phyloP scores from a whole-genome alignment of 2,797 vertebrate species.

The Chelidonichthys spinosus region DNA sequence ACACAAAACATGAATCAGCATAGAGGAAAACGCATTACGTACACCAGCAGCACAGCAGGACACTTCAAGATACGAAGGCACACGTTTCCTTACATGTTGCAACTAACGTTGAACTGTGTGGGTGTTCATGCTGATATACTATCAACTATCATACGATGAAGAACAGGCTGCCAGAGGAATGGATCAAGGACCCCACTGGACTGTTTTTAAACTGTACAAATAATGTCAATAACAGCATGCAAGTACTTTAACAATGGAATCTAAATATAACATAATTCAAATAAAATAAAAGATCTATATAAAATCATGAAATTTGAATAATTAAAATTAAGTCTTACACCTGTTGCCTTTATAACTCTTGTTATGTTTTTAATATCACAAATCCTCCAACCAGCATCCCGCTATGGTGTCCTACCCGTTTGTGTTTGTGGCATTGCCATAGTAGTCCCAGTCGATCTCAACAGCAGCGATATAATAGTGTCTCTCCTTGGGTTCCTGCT shows the following conservation, averaged over 20 bases:
- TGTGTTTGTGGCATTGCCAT: constrained; percentile 49
- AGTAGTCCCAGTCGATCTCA: constrained; percentile 84
- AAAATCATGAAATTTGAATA: constrained; percentile 5
- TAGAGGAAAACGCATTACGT: not conserved
- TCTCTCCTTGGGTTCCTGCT: constrained; percentile 69
- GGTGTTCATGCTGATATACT: not conserved
- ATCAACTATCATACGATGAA: not conserved
- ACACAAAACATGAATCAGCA: constrained; percentile 34
- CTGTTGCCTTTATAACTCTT: not conserved
- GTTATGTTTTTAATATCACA: too few relatives aligned
- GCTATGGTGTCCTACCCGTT: constrained; percentile 63
- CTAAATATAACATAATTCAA: not conserved
- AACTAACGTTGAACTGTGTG: not conserved
- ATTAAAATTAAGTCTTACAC: not conserved
- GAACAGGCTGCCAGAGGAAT: constrained; percentile 7
- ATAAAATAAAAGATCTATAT: not conserved
- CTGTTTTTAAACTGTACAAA: not conserved
- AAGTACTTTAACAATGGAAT: too few relatives aligned
- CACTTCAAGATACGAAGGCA: not conserved
- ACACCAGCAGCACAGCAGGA: not conserved
- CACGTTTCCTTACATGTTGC: not conserved
- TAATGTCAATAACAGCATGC: not conserved
- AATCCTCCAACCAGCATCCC: not conserved
- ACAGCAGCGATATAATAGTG: constrained; percentile 85
- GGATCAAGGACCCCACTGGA: constrained; percentile 8